Base-by-base conservation (phyloP, 2,888 invertebrate species). In the Ormyrus pomaceus region DNA sequence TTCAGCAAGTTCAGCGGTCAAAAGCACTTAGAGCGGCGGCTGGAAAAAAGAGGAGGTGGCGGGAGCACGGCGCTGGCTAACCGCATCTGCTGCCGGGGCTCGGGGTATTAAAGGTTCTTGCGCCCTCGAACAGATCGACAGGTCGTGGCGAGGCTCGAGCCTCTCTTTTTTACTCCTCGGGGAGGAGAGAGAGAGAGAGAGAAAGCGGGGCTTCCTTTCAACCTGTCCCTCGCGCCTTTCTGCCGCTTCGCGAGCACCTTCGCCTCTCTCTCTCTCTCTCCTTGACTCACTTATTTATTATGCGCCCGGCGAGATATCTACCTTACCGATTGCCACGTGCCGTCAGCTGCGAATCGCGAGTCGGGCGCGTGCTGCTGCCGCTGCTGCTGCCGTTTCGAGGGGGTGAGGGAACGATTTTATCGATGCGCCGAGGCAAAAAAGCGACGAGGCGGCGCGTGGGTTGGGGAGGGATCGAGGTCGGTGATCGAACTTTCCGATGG, bases 71-170 rank as follows among this genome's bases (percentile, higher is more conserved):
- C 34, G 34, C 34, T 46, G 50, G 62, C 70, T 11, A 70, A 70
- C 69, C 48, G 45, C 75, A 46, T 61, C 68, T 61, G 68, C 68
- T 13, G 59, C 68, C 7, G 9, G 6, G 6, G 2, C 8, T 34
- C 34, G 13, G 34, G 45, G 70, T 48, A 77, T 77, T 70, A 64
- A 70, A 48, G 64, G 70, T 83, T 81, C 82, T 81, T 83, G 73
- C 83, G 83, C 83, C 82, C 77, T 81, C 79, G 77, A 70, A 65
- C 34, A 71, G 77, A 45, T 58, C 70, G 64, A 66, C 59, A 75
- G 66, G 66, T 59, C 46, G 64, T n/a, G 59, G 9, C 19, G 65
- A 10, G 58, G 64, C 59, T 48, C 48, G 55, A 55, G 51, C 46
- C 69, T 82, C 71, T 74, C 74, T 70, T 69, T 64, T 68, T 74